phyloP scores from a whole-genome alignment of 1,140 invertebrate species.

The Drosophila dunni region DNA sequence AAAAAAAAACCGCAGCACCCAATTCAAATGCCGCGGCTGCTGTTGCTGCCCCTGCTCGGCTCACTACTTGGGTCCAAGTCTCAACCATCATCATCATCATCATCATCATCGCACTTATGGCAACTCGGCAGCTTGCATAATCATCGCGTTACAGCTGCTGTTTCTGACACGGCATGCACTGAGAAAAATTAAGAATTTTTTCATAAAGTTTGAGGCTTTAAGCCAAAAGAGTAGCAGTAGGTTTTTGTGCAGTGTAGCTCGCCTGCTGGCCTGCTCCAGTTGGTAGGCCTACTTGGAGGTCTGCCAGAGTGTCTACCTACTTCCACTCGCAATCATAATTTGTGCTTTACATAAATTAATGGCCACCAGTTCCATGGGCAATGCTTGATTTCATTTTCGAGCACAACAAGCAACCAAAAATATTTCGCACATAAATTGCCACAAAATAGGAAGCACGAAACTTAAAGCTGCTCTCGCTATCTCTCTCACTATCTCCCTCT shows the following conservation, averaged over 20 bases:
- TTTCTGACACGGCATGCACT: neutral
- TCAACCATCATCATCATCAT: conserved; percentile 42
- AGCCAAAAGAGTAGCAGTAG: too few species aligned
- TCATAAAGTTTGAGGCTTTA: too few species aligned
- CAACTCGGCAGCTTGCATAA: conserved; percentile 70
- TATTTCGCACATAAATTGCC: conserved; percentile 71
- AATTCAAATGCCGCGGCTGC: conserved; percentile 28
- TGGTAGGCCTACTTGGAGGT: conserved; percentile 71
- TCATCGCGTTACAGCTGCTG: conserved; percentile 59
- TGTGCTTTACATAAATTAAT: conserved; percentile 84
- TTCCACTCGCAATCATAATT: conserved; percentile 75
- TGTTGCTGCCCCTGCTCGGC: neutral
- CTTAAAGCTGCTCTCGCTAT: conserved; percentile 58
- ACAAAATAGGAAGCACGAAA: conserved; percentile 47
- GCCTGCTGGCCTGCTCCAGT: conserved; percentile 40
- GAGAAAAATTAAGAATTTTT: too few species aligned
- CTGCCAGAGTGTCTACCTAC: conserved; percentile 39
- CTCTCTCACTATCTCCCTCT: neutral
- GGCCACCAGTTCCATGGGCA: conserved; percentile 56
- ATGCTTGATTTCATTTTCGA: conserved; percentile 69
- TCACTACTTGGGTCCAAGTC: conserved; percentile 1
- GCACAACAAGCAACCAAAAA: conserved; percentile 28
- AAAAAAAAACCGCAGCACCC: conserved; percentile 46
- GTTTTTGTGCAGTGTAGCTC: too few species aligned
- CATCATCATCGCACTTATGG: conserved; percentile 59